Conservation (phyloP, 2,113 vertebrate genomes). For the Ellobius talpinus region DNA sequence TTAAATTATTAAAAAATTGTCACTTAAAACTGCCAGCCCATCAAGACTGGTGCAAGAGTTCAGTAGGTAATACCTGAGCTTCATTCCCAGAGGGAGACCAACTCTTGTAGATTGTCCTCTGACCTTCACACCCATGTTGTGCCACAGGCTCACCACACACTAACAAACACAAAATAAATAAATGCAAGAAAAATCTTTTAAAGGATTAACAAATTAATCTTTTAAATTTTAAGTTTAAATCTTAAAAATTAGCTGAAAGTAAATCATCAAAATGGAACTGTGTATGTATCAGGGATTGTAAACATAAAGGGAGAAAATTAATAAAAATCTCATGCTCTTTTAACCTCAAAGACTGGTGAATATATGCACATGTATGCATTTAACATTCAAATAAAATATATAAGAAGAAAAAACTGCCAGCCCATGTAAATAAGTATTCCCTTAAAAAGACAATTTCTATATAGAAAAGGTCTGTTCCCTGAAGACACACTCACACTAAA, state of each 20-base stretch:
- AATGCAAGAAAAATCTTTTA: neutral
- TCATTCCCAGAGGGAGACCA: neutral
- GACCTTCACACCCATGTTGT: too few species aligned
- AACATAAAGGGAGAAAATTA: neutral
- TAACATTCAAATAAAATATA: neutral
- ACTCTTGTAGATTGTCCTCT: neutral
- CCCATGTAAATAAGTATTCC: neutral
- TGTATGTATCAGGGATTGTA: neutral
- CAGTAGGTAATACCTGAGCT: neutral
- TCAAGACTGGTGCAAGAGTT: too few species aligned
- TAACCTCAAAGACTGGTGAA: neutral
- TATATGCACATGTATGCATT: neutral
- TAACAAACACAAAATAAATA: neutral
- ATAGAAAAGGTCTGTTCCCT: neutral
- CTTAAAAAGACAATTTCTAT: neutral
- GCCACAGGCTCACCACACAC: neutral
- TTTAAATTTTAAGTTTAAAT: too few species aligned
- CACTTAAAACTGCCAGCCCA: neutral
- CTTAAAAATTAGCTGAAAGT: neutral
- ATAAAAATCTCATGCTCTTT: neutral
- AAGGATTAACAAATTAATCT: neutral
- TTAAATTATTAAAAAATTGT: neutral
- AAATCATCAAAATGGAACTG: conserved; percentile 21
- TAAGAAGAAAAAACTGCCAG: neutral
- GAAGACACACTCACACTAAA: neutral